Evolutionary conservation across 2,797 vertebrate species (phyloP).

Genomic region (Microctenopoma stevenorrisi): DNA sequence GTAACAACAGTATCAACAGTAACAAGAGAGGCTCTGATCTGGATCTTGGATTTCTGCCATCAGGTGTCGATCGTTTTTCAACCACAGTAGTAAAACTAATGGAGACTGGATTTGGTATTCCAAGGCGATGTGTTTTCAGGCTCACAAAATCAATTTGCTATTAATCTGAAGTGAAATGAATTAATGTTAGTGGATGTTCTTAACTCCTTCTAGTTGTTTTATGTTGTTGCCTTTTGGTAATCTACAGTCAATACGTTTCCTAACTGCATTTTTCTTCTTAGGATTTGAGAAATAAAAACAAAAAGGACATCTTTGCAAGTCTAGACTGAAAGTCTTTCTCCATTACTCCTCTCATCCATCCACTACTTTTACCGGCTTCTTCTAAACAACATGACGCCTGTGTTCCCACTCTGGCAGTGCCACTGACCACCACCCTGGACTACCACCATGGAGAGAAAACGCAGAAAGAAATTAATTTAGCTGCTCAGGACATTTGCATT

Average conservation of each 20-base stretch:
- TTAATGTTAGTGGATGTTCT: slow-evolving; percentile 4
- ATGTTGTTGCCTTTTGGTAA: background rate
- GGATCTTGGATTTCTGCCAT: slow-evolving; percentile 15
- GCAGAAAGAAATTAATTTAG: slow-evolving; percentile 97
- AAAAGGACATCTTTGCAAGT: slow-evolving; percentile 13
- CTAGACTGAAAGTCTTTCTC: slow-evolving; percentile 1
- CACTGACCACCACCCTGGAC: slow-evolving; percentile 83
- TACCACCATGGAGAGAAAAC: slow-evolving; percentile 97
- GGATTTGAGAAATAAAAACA: slow-evolving; percentile 20
- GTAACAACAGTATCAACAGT: background rate
- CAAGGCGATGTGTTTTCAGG: background rate
- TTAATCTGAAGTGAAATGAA: slow-evolving; percentile 5
- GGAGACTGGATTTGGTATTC: slow-evolving; percentile 7
- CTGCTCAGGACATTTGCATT: slow-evolving; percentile 75
- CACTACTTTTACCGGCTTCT: slow-evolving; percentile 17
- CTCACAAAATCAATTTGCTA: slow-evolving; percentile 2
- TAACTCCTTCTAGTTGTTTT: background rate
- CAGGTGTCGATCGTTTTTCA: background rate
- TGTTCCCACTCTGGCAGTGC: slow-evolving; percentile 76
- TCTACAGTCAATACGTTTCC: background rate
- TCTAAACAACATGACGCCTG: slow-evolving; percentile 82
- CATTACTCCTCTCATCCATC: slow-evolving; percentile 8
- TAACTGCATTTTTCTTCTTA: slow-evolving; percentile 4
- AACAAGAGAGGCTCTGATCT: background rate
- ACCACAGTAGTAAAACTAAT: slow-evolving; percentile 22